A percentile compares a stretch with the other conserved stretches of the same genome.
These are phyloP conservation scores for Podarcis siculus DNA, from an alignment of 2,797 vertebrate genomes.

Conservation along the genomic window DNA sequence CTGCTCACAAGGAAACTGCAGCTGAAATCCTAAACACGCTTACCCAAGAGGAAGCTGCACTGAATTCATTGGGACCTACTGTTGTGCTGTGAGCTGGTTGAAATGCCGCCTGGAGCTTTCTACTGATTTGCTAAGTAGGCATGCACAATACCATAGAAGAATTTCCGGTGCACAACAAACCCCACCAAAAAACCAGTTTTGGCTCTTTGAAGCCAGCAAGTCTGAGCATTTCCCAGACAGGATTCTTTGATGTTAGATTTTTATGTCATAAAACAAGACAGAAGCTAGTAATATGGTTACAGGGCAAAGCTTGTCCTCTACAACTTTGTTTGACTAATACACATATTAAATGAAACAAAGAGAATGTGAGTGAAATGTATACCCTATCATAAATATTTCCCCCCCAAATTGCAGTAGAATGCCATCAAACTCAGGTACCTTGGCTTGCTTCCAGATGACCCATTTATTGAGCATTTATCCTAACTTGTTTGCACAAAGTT, in stretches of 20 bases:
- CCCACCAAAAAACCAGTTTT: not conserved
- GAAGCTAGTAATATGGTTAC: slow-evolving; percentile 4
- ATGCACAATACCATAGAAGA: not conserved
- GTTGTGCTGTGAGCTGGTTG: not conserved
- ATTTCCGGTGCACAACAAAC: not conserved
- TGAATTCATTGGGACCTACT: not conserved
- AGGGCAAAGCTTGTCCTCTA: not conserved
- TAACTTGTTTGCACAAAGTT: not conserved
- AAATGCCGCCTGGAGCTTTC: not conserved
- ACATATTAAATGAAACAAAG: slow-evolving; percentile 5
- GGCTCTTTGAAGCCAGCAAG: not conserved
- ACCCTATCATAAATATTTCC: not conserved
- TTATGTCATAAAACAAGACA: not conserved
- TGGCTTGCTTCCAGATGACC: too few relatives aligned
- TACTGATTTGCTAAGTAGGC: not conserved
- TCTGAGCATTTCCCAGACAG: slow-evolving; percentile 20
- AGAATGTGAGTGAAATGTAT: not conserved
- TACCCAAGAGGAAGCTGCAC: too few relatives aligned
- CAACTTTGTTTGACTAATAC: not conserved
- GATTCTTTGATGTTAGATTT: slow-evolving; percentile 8
- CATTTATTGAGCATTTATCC: not conserved
- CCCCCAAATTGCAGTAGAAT: not conserved
- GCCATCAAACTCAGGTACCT: not conserved
- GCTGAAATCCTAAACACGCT: not conserved
- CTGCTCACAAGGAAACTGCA: not conserved